Base-by-base conservation (phyloP, 2,888 invertebrate genomes). In the Macrophya alboannulata region DNA sequence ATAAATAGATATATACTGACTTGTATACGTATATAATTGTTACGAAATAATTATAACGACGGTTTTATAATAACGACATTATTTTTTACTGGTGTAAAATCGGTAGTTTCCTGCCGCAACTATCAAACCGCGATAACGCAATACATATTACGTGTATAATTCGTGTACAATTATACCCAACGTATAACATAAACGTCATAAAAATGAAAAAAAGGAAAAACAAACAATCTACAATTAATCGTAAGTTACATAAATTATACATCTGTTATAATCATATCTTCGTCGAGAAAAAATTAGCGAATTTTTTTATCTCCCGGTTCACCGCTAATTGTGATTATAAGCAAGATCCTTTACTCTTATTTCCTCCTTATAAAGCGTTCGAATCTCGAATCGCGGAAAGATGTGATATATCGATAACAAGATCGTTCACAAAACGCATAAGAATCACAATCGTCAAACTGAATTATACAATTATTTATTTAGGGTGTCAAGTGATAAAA, bases 61-160 rank as follows among this genome's bases (percentile, higher is more conserved):
- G 55, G 17, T 17, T 1, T 51, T 51, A 17, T 51, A 51, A 51
- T 51, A 51, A 51, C n/a, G 5, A 51, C 6, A 17, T 55, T 55
- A 25, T 37, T 5, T 10, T 17, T 37, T 15, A 37, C 12, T n/a
- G 37, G 37, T 68, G 37, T 5, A 68, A 17, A 68, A 6, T 37
- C 2, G 10, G 31, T 31, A 17, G 15, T 68, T 68, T 68, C 6
- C 68, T 37, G 68, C 17, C 17, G 25, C 12, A 68, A 68, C 15
- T 37, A 37, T 9, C 31, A 68, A 37, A 68, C 68, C 68, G 68
- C 68, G 68, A 68, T 68, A 68, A 68, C 17, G 37, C 15, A 12
- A 12, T 37, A 17, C 37, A 3, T 17, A 65, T 31, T 62, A 62
- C 0, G 6, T 37, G 12, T 1, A 68, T 1, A 68, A 37, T 12